Conservation (phyloP, 1,140 invertebrate species). For the Muscidifurax raptorellus region DNA sequence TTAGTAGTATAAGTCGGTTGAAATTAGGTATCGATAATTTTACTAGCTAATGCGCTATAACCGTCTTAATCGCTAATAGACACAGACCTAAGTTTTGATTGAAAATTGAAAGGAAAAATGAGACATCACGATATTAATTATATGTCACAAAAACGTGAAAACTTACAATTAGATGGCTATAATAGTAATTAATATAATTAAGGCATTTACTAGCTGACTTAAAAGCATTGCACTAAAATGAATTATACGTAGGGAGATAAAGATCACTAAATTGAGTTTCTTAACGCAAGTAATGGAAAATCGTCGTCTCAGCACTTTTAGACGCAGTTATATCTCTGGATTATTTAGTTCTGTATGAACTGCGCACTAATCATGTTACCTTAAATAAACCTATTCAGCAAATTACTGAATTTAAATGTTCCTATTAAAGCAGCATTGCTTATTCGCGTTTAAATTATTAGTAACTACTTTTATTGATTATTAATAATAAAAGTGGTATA, state of each 20-base stretch:
- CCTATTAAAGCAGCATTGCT: too few relatives aligned
- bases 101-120: neutral
- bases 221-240: constrained; percentile 14
- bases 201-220: neutral
- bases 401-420: neutral
- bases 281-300: neutral
- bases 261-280: neutral
- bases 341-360: neutral
- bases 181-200: too few relatives aligned
- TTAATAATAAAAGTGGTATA: too few relatives aligned
- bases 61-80: neutral
- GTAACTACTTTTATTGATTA: too few relatives aligned
- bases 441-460: too few relatives aligned
- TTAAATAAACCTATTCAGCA: neutral
- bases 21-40: constrained; percentile 3
- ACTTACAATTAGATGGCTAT: too few relatives aligned
- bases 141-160: too few relatives aligned
- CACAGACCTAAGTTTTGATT: neutral
- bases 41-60: neutral
- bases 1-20: neutral
- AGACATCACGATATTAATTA: too few relatives aligned
- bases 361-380: neutral
- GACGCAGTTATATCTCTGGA: neutral
- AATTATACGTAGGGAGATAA: constrained; percentile 21
- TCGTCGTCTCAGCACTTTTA: neutral